phyloP scores from a whole-genome alignment of 2,797 vertebrate genomes.

The Labroides dimidiatus region DNA sequence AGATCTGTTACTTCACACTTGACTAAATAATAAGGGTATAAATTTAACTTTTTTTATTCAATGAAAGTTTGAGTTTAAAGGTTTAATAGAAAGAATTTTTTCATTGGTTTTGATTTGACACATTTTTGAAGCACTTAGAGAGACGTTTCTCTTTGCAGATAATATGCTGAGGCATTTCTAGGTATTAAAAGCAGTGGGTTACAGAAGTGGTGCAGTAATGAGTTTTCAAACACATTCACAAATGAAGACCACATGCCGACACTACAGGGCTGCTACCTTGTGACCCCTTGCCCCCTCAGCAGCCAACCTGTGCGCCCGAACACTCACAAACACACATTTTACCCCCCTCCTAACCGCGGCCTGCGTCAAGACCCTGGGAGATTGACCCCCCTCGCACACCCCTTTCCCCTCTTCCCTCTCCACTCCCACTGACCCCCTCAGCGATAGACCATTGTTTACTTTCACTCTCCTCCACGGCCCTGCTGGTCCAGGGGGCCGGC shows the following conservation, averaged over 20 bases:
- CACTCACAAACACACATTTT: constrained; percentile 47
- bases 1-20: not conserved
- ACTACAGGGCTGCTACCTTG: constrained; percentile 65
- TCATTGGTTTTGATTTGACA: not conserved
- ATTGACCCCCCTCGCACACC: constrained; percentile 53
- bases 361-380: constrained; percentile 73
- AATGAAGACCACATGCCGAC: constrained; percentile 71
- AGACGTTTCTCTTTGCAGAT: not conserved
- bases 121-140: no score
- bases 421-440: constrained; percentile 78
- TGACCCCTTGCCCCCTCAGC: constrained; percentile 54
- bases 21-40: not conserved
- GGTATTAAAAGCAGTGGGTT: constrained; percentile 22
- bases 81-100: not conserved
- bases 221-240: constrained; percentile 53
- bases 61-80: not conserved
- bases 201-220: constrained; percentile 41
- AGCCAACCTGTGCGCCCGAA: constrained; percentile 38
- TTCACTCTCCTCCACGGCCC: constrained; percentile 83
- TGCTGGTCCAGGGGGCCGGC: constrained; percentile 74
- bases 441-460: constrained; percentile 83
- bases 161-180: not conserved
- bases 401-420: constrained; percentile 57
- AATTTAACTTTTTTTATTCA: not conserved
- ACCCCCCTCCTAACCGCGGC: constrained; percentile 45